Evolutionary conservation across 2,888 invertebrate species (phyloP).

Genomic region (Apodemia duryi): DNA sequence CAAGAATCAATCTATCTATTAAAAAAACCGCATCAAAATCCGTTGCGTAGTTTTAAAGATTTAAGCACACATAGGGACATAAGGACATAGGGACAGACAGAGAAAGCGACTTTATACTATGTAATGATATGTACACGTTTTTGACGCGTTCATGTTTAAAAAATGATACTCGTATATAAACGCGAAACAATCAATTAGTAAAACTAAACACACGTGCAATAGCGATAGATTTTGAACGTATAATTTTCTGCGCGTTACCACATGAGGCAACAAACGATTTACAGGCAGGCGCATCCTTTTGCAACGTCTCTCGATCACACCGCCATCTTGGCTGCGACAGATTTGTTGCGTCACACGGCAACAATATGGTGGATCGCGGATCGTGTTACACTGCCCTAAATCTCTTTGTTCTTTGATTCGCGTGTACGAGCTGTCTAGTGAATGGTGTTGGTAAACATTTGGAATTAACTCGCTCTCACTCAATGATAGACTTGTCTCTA

Average conservation of each 20-base stretch:
- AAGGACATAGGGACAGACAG: too few species aligned
- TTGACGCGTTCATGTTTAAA: too few species aligned
- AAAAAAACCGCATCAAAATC: too few species aligned
- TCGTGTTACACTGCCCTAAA: constrained; percentile 73
- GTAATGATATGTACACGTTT: too few species aligned
- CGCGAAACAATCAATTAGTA: constrained; percentile 24
- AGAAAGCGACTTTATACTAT: too few species aligned
- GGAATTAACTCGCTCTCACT: constrained; percentile 33
- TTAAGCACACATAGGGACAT: too few species aligned
- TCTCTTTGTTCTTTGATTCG: constrained; percentile 64
- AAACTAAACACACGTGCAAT: constrained; percentile 26
- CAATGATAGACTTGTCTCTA: constrained; percentile 34
- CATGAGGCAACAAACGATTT: constrained; percentile 64
- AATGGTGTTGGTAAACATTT: constrained; percentile 43
- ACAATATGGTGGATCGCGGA: constrained; percentile 50
- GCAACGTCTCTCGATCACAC: constrained; percentile 63
- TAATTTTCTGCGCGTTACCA: constrained; percentile 29
- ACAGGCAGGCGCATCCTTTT: constrained; percentile 73
- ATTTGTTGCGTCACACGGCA: constrained; percentile 62
- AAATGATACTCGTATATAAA: too few species aligned
- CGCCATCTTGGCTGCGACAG: constrained; percentile 61
- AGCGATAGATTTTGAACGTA: constrained; percentile 30
- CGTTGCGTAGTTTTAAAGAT: too few species aligned
- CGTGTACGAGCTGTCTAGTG: constrained; percentile 42
- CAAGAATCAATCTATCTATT: too few species aligned